Conservation (phyloP, 2,797 vertebrate species). For the Crocidura indochinensis region DNA sequence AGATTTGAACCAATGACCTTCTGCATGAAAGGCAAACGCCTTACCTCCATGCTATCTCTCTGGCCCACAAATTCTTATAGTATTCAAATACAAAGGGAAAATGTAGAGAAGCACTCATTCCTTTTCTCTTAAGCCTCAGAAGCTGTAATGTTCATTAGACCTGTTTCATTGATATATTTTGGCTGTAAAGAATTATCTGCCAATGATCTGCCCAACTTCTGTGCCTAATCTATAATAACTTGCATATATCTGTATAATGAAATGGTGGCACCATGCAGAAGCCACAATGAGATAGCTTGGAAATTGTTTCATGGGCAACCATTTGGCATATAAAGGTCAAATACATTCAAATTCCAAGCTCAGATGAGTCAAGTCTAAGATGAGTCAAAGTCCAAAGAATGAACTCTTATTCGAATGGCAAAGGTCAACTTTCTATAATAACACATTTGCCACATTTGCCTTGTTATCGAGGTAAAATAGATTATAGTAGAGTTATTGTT, state of each 20-base stretch:
- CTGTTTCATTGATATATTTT: conserved; percentile 1
- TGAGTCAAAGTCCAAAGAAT: too few species aligned
- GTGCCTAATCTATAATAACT: neutral
- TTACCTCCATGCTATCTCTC: too few species aligned
- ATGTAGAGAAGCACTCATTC: neutral
- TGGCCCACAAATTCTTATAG: conserved; percentile 13
- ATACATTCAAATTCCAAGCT: neutral
- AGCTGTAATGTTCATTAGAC: conserved; percentile 25
- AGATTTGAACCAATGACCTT: too few species aligned
- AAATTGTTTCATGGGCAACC: neutral
- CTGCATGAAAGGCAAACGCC: too few species aligned
- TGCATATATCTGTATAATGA: neutral
- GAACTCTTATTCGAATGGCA: too few species aligned
- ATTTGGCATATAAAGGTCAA: neutral
- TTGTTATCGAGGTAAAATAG: too few species aligned
- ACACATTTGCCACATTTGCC: too few species aligned
- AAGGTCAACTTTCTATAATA: too few species aligned
- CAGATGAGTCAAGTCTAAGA: neutral
- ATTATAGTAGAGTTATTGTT: too few species aligned
- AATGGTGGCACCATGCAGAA: neutral
- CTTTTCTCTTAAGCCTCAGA: conserved; percentile 2
- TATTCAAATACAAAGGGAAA: conserved; percentile 12
- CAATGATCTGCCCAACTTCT: neutral
- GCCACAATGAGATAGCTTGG: neutral
- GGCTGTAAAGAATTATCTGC: conserved; percentile 5